Evolutionary conservation across 2,888 invertebrate genomes (phyloP), one percentile per base, ranked within the genome.

Genomic region (Drosophila vallismaia): DNA sequence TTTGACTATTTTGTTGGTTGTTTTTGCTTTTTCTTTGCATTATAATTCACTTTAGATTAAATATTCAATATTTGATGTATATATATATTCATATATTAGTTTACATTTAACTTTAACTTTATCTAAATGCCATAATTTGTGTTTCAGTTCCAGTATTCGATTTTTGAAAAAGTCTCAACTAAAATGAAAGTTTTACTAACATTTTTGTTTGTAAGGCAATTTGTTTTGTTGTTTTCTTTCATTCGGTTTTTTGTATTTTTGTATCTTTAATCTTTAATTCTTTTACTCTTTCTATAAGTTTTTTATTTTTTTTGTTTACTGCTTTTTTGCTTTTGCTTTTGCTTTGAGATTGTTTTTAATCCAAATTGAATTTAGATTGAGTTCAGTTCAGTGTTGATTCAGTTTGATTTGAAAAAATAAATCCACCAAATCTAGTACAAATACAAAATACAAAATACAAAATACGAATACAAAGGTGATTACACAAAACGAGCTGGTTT

Each of bases 291-390:
- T 45, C 49, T 40, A 10, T 36, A 51, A 46, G 36, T n/a, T 42
- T 29, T 14, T 44, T 38, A 8, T 38, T 50, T 75, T 8, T 59
- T 9, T 63, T 9, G 31, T 46, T 53, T 46, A 19, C n/a, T 40
- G 31, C 42, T 33, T 24, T 67, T 52, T 67, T 52, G 42, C 31
- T 64, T 60, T 78, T 62, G 48, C 44, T 49, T 70, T 63, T 71
- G 74, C 62, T 67, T 64, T 66, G 53, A 63, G 77, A 54, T 85
- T 73, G 81, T 81, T 88, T 84, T 84, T 71, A 72, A 88, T 84
- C 84, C 88, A 84, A 84, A 84, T 84, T 86, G 68, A 84, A 84
- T 84, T 84, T 84, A 84, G 84, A 84, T 84, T 76, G 76, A 85
- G 85, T 87, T 74, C 75, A 57, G 71, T 88, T 73, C 77, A 53